Evolutionary conservation across 2,797 vertebrate genomes (phyloP).

Genomic region (Tenualosa thibaudeaui): DNA sequence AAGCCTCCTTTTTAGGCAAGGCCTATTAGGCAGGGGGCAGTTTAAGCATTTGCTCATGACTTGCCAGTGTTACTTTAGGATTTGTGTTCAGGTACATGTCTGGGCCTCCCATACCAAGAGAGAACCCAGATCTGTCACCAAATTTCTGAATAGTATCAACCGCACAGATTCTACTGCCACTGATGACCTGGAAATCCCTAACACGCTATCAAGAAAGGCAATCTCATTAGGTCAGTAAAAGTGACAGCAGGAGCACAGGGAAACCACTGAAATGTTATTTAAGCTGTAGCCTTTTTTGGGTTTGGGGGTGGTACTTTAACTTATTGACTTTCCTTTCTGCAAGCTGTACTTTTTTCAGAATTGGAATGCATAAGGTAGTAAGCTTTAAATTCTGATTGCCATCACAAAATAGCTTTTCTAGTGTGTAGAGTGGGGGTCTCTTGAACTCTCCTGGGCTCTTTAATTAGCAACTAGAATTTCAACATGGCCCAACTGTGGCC

Average conservation of each 20-base stretch:
- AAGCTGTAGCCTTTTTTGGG: too few species aligned
- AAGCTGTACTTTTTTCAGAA: background rate
- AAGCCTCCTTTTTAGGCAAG: slow-evolving; percentile 61
- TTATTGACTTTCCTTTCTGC: background rate
- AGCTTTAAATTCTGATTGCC: background rate
- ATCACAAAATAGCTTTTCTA: background rate
- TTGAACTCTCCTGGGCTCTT: background rate
- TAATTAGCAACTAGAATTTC: slow-evolving; percentile 6
- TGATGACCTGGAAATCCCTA: background rate
- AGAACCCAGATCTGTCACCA: background rate
- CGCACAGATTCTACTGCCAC: background rate
- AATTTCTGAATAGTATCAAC: background rate
- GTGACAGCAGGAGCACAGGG: background rate
- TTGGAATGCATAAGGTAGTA: background rate
- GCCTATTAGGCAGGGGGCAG: slow-evolving; percentile 55
- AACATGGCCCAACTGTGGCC: background rate
- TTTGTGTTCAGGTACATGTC: background rate
- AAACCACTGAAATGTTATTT: background rate
- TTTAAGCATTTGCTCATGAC: slow-evolving; percentile 50
- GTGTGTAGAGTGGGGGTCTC: background rate
- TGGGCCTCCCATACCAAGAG: background rate
- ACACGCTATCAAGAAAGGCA: background rate
- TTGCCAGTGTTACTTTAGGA: slow-evolving; percentile 9
- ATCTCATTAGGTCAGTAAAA: background rate
- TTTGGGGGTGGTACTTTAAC: background rate